Conservation (phyloP, 2,113 vertebrate genomes). For the Oceanodroma tethys region DNA sequence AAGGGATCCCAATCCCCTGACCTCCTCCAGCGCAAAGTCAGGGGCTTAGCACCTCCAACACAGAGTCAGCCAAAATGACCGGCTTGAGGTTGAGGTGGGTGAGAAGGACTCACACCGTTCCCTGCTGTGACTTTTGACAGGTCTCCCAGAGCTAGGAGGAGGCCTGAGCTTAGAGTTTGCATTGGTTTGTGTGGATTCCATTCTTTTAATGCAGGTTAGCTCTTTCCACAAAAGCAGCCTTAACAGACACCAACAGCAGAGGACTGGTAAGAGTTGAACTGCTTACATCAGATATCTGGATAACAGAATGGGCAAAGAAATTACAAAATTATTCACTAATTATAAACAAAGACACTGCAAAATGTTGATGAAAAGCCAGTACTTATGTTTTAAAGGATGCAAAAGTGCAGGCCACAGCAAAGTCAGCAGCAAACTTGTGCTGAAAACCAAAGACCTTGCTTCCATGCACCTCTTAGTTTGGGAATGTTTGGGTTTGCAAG, state of each 20-base stretch:
- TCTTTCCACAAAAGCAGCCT: neutral
- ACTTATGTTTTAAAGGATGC: neutral
- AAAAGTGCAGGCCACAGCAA: neutral
- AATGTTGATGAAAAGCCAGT: neutral
- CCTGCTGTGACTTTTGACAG: neutral
- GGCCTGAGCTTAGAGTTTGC: neutral
- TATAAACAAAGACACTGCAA: neutral
- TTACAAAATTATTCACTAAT: neutral
- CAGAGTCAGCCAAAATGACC: fast-evolving
- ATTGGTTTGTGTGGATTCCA: neutral
- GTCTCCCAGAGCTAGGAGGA: neutral
- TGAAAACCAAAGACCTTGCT: neutral
- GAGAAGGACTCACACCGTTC: fast-evolving
- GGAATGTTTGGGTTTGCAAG: neutral
- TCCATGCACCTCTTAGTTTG: neutral
- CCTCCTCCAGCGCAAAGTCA: neutral
- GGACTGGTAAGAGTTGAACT: neutral
- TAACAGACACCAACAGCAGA: neutral
- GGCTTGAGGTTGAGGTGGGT: fast-evolving
- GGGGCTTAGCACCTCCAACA: neutral
- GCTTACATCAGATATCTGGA: neutral
- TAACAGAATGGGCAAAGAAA: neutral
- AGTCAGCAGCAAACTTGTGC: fast-evolving
- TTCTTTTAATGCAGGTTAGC: neutral
- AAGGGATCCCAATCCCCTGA: neutral